Percentiles rank a stretch among this genome's conserved stretches.
These are phyloP conservation scores for Agonopterix subpropinquella DNA, from an alignment of 2,888 invertebrate genomes.

Conservation along the genomic window DNA sequence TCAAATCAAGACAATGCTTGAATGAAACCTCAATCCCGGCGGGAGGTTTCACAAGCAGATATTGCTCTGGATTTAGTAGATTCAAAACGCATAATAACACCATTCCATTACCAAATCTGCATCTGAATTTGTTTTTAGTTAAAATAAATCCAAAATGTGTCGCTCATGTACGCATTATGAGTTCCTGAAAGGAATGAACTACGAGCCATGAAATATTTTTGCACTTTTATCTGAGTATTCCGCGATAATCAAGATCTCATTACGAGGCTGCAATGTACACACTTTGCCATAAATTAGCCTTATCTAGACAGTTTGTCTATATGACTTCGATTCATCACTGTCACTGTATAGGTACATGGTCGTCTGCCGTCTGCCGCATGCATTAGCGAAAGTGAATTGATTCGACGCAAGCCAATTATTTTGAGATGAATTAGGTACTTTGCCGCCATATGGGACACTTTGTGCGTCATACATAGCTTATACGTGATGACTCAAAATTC, in stretches of 20 bases:
- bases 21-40: constrained; percentile 20
- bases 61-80: too few relatives aligned
- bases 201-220: constrained; percentile 31
- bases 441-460: constrained; percentile 7
- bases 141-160: too few relatives aligned
- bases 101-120: too few relatives aligned
- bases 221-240: constrained; percentile 16
- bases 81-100: too few relatives aligned
- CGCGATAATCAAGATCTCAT: constrained; percentile 42
- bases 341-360: constrained; percentile 26
- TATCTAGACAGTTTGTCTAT: constrained; percentile 65
- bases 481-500: too few relatives aligned
- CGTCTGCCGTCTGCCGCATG: constrained; percentile 16
- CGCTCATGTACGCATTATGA: too few relatives aligned
- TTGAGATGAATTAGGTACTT: constrained; percentile 9
- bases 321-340: constrained; percentile 62
- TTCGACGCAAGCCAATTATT: constrained; percentile 29
- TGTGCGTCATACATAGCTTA: background rate
- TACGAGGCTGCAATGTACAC: constrained; percentile 38
- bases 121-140: too few relatives aligned
- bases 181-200: constrained; percentile 10
- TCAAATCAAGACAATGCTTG: constrained; percentile 34
- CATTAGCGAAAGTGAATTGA: constrained; percentile 54
- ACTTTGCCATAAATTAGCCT: constrained; percentile 60
- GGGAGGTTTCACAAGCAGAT: background rate